A percentile compares a stretch with the other conserved stretches of the same genome.
phyloP scores from a whole-genome alignment of 2,888 invertebrate genomes.

The Hirtodrosophila alboralis region DNA sequence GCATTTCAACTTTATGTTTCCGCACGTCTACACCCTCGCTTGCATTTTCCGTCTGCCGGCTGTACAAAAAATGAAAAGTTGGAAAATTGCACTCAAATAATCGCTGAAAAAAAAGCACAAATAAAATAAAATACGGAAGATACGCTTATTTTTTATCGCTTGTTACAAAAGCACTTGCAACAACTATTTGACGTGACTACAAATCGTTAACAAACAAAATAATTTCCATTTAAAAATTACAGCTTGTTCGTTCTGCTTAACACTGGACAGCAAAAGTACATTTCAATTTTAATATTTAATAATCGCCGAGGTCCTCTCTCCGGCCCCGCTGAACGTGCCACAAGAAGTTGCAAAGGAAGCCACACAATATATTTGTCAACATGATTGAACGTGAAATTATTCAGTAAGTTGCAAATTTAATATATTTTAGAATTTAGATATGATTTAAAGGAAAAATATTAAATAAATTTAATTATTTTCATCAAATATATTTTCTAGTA shows the following conservation, averaged over 20 bases:
- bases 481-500: too few species aligned
- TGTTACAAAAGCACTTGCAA: constrained; percentile 16
- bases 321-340: background rate
- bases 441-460: background rate
- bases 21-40: constrained; percentile 18
- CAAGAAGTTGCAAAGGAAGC: background rate
- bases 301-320: too few species aligned
- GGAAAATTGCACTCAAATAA: constrained; percentile 21
- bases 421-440: background rate
- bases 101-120: constrained; percentile 6
- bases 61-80: constrained; percentile 21
- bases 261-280: too few species aligned
- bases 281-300: too few species aligned
- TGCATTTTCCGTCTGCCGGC: constrained; percentile 19
- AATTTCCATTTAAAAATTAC: background rate
- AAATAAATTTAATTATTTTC: too few species aligned
- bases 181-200: constrained; percentile 16
- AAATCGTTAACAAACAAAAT: constrained; percentile 17
- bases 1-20: constrained; percentile 38
- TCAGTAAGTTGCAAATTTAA: constrained; percentile 67
- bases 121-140: constrained; percentile 49
- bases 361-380: constrained; percentile 17
- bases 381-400: constrained; percentile 79
- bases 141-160: background rate
- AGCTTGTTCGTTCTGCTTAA: constrained; percentile 30